A percentile compares a stretch with the other conserved stretches of the same genome.
phyloP scores from a whole-genome alignment of 1,140 invertebrate species.

The Palaemon carinicauda region DNA sequence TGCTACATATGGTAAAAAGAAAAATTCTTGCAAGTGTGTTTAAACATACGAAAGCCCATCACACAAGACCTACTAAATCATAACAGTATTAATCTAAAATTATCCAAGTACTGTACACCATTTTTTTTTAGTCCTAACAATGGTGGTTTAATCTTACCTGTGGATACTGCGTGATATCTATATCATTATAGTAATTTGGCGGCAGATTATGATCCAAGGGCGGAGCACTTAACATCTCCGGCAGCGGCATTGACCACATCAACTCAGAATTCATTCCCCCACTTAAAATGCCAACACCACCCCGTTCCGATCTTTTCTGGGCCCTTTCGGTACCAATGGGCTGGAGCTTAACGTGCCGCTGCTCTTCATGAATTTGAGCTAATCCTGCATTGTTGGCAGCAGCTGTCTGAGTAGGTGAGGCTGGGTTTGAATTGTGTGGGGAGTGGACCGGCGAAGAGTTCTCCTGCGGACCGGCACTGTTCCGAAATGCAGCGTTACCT shows the following conservation, averaged over 20 bases:
- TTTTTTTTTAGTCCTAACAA: background rate
- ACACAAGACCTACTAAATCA: background rate
- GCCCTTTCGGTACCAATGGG: constrained; percentile 59
- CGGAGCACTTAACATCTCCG: constrained; percentile 19
- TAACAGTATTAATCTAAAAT: background rate
- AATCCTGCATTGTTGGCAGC: constrained; percentile 36
- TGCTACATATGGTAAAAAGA: background rate
- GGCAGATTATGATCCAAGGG: constrained; percentile 34
- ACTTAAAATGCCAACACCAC: background rate
- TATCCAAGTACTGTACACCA: background rate
- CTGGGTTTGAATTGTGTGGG: constrained; percentile 55
- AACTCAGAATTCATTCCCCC: constrained; percentile 11
- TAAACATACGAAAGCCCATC: no score
- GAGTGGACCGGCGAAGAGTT: constrained; percentile 36
- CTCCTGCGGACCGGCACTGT: constrained; percentile 35
- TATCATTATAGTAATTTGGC: constrained; percentile 46
- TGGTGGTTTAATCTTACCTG: constrained; percentile 14
- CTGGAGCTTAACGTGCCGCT: constrained; percentile 49
- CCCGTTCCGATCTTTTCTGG: constrained; percentile 59
- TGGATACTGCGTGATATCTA: constrained; percentile 35
- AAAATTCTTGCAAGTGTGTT: background rate
- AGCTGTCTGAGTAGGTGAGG: constrained; percentile 52
- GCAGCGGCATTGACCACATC: constrained; percentile 34
- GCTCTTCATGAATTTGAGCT: constrained; percentile 43
- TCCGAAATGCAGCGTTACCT: constrained; percentile 33